phyloP scores from a whole-genome alignment of 1,140 invertebrate species.

The Thalassaphorura encarpata region DNA sequence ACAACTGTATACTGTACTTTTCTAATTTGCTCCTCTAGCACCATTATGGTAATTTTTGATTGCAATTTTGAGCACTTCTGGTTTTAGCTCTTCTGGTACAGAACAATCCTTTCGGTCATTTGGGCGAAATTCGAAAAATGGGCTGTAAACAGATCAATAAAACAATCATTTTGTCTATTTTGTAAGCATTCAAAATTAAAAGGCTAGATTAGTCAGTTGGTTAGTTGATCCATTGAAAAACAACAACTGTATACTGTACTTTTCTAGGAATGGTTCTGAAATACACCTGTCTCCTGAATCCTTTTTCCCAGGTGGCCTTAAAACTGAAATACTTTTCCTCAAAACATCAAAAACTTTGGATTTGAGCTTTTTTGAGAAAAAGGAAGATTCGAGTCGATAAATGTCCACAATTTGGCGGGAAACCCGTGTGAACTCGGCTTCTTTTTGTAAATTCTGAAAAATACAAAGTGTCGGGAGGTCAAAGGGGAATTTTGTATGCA shows the following conservation, averaged over 20 bases:
- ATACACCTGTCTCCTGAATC: no score
- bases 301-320: background rate
- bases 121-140: conserved; percentile 18
- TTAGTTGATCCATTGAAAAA: no score
- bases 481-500: background rate
- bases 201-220: background rate
- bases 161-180: no score
- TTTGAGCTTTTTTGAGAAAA: conserved; percentile 30
- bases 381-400: conserved; percentile 27
- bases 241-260: background rate
- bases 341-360: conserved; percentile 21
- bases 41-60: background rate
- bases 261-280: no score
- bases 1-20: background rate
- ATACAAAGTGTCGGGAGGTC: background rate
- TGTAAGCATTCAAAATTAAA: conserved; percentile 9
- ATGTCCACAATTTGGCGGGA: conserved; percentile 49
- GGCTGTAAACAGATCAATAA: no score
- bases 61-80: conserved; percentile 16
- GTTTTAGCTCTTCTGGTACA: conserved; percentile 27
- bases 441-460: conserved; percentile 57
- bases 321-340: conserved; percentile 25
- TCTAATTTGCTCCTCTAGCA: background rate
- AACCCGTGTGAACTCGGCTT: conserved; percentile 63
- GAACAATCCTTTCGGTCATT: conserved; percentile 30